These are phyloP conservation scores for Diarsia rubi DNA, from an alignment of 2,888 invertebrate genomes.

Conservation along the genomic window DNA sequence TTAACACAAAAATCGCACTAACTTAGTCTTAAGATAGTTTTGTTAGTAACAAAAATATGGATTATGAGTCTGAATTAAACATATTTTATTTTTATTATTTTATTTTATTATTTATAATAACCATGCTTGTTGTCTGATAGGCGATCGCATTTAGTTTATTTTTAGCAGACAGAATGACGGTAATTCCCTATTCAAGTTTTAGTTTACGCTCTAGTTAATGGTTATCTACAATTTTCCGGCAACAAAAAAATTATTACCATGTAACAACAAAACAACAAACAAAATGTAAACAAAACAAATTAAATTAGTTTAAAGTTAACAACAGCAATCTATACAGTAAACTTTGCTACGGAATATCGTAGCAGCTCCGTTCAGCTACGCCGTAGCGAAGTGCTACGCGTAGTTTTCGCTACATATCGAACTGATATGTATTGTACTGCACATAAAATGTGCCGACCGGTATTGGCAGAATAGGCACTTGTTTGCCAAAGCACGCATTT, in stretches of 20 bases:
- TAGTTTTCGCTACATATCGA: slow-evolving; percentile 23
- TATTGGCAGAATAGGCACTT: slow-evolving; percentile 14
- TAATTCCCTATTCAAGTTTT: neutral
- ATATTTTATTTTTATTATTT: no score
- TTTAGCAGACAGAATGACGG: neutral
- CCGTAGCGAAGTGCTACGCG: slow-evolving; percentile 43
- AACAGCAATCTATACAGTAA: slow-evolving; percentile 20
- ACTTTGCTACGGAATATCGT: slow-evolving; percentile 44
- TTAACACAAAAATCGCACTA: no score
- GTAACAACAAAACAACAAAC: slow-evolving; percentile 8
- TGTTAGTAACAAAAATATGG: no score
- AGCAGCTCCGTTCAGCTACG: slow-evolving; percentile 30
- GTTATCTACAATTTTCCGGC: neutral
- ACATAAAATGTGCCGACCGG: slow-evolving; percentile 37
- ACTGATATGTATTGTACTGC: slow-evolving; percentile 14
- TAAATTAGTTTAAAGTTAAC: slow-evolving; percentile 20
- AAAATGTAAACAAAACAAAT: slow-evolving; percentile 24
- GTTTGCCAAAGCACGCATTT: slow-evolving; percentile 38
- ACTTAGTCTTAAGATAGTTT: no score
- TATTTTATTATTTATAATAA: no score
- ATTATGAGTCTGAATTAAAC: no score
- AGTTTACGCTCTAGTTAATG: neutral
- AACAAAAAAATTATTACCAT: slow-evolving; percentile 16
- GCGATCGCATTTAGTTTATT: neutral
- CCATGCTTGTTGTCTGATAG: neutral